Conservation (phyloP, 2,797 vertebrate genomes). For the Lagodon rhomboides region DNA sequence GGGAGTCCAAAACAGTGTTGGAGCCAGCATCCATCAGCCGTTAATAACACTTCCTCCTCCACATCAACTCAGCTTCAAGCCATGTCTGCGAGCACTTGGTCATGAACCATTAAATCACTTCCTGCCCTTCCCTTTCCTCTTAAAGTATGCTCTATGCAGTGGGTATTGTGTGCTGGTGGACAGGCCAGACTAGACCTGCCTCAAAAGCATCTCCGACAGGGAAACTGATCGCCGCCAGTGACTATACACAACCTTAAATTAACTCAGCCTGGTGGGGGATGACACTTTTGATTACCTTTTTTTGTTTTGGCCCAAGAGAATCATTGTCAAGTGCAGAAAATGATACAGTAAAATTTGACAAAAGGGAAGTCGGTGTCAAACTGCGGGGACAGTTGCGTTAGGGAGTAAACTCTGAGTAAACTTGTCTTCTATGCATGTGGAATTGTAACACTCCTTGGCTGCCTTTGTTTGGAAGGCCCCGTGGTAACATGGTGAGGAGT, state of each 20-base stretch:
- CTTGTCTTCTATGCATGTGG: background rate
- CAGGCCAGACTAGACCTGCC: background rate
- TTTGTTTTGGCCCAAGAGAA: conserved; percentile 40
- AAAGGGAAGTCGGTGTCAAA: background rate
- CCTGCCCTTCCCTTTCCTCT: background rate
- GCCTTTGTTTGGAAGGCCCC: background rate
- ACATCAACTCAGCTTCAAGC: background rate
- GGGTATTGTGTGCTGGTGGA: background rate
- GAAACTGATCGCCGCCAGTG: conserved; percentile 1
- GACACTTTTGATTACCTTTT: conserved; percentile 55
- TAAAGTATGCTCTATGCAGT: background rate
- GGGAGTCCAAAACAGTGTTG: background rate
- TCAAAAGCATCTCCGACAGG: conserved; percentile 1
- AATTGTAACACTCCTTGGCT: background rate
- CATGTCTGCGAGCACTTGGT: background rate
- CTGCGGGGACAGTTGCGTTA: background rate
- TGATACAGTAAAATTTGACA: conserved; percentile 5
- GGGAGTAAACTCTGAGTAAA: background rate
- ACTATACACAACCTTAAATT: conserved; percentile 35
- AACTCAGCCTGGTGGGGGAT: conserved; percentile 6
- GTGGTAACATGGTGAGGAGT: background rate
- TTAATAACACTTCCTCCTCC: background rate
- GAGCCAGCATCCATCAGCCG: background rate
- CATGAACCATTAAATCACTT: conserved; percentile 21
- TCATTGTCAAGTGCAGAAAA: background rate